Percentiles rank a stretch among this genome's conserved stretches.
Evolutionary conservation across 1,140 invertebrate species (phyloP).

Genomic region (Neodiprion pinetum): DNA sequence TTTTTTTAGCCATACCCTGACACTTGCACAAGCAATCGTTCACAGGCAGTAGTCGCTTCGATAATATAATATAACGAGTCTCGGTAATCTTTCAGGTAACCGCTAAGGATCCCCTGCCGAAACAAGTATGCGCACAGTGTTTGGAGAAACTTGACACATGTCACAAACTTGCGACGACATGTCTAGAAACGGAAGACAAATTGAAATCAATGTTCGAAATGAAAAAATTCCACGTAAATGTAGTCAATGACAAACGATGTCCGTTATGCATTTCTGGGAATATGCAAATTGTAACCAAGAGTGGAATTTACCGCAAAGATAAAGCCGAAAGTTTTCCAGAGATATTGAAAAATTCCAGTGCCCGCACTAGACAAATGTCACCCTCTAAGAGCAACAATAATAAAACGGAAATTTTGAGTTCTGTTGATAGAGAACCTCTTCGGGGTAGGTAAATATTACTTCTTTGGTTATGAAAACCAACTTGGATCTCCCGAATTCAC

Average conservation of each 20-base stretch:
- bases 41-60: neutral
- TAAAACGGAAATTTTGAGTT: neutral
- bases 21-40: neutral
- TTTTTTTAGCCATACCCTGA: neutral
- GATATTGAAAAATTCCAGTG: neutral
- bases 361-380: neutral
- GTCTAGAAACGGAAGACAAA: constrained; percentile 19
- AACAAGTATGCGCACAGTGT: constrained; percentile 21
- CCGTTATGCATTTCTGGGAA: constrained; percentile 18
- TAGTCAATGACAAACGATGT: neutral
- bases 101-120: constrained; percentile 18
- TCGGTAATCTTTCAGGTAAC: constrained; percentile 10
- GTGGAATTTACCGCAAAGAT: constrained; percentile 22
- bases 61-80: neutral
- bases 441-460: constrained; percentile 4
- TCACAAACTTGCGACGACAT: constrained; percentile 14
- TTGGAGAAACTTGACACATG: constrained; percentile 15
- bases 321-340: neutral
- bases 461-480: neutral
- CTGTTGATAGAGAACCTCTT: neutral
- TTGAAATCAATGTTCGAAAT: constrained; percentile 10
- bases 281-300: constrained; percentile 15
- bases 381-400: neutral
- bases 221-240: constrained; percentile 11
- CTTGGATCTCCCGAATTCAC: too few relatives aligned